Percentiles rank a stretch among this genome's conserved stretches.
Conservation (phyloP, 2,888 invertebrate genomes). For the Trissoscelio sp. region DNA sequence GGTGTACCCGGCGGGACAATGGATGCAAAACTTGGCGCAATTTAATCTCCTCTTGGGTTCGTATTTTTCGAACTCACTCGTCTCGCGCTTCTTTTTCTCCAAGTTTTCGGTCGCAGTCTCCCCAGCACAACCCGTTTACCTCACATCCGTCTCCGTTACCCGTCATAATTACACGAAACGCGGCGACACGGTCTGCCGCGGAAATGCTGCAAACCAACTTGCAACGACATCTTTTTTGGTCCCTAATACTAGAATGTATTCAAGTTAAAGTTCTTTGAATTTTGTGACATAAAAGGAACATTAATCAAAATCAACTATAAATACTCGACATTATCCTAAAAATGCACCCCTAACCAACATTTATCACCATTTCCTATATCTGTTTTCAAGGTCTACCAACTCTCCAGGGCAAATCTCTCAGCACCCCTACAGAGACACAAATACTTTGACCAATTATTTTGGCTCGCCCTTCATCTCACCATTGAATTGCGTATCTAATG, state of each 20-base stretch:
- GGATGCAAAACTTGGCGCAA: constrained; percentile 57
- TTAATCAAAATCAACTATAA: neutral
- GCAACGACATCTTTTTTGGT: constrained; percentile 24
- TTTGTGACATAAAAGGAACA: neutral
- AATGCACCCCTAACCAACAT: neutral
- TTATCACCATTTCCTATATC: neutral
- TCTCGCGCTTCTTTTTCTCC: constrained; percentile 12
- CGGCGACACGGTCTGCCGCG: constrained; percentile 39
- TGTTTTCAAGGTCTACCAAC: neutral
- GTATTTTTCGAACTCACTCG: constrained; percentile 41
- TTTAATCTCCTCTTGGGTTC: constrained; percentile 54
- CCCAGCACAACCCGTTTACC: neutral
- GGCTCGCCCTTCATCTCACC: neutral
- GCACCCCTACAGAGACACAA: constrained; percentile 1
- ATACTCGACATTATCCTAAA: neutral
- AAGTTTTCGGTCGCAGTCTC: constrained; percentile 12
- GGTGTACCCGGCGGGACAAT: constrained; percentile 49
- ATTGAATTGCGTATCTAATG: constrained; percentile 2
- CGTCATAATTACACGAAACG: constrained; percentile 62
- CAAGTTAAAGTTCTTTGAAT: no score
- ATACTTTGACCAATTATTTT: constrained; percentile 4
- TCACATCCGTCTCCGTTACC: constrained; percentile 39
- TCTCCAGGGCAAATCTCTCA: neutral
- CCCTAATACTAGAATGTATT: no score
- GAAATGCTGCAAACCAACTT: no score